Evolutionary conservation across 2,797 vertebrate genomes (phyloP), one percentile per base, ranked within the genome.

Genomic region (Steatocranus sp.): DNA sequence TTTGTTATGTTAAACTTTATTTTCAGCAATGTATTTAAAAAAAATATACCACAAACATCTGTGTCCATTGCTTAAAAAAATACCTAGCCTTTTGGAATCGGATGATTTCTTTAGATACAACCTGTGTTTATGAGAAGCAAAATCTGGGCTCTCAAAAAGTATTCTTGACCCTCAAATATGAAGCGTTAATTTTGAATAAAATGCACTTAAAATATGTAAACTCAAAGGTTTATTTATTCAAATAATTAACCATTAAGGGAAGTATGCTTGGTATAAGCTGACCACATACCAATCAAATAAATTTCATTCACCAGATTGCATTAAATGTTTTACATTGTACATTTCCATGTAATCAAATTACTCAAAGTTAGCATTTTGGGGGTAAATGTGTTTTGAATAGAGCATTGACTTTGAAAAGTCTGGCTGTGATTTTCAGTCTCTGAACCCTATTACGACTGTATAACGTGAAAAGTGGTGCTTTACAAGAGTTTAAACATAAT

Each of bases 221-320:
- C 54, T 34, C 17, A 4, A 58, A 58, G 9, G 30, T 58, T 58
- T 58, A 58, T 58, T 34, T n/a, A 58, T 58, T 58, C 30, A 58
- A n/a, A 58, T 58, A n/a, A 58, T 58, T n/a, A 58, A 34, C 54
- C 54, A 58, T 58, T 58, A 58, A 34, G 54, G 54, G 17, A 58
- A 58, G 4, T 34, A 58, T n/a, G 17, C 54, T 58, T 32, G 30
- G 9, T 32, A 34, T 34, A 34, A 58, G 17, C 17, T 58, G 54
- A 34, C 27, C 54, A 58, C 30, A 58, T 58, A 58, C 30, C 54
- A 58, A 11, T 32, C 17, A 58, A 58, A 32, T 18, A 58, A 18
- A 11, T 58, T 34, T 58, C 30, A 34, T 61, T 61, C 17, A 61
- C 17, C 56, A 34, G 17, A 61, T 34, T 61, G 30, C 10, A 61